Base-by-base conservation (phyloP, 2,888 invertebrate genomes). In the Drosophila sordidula region DNA sequence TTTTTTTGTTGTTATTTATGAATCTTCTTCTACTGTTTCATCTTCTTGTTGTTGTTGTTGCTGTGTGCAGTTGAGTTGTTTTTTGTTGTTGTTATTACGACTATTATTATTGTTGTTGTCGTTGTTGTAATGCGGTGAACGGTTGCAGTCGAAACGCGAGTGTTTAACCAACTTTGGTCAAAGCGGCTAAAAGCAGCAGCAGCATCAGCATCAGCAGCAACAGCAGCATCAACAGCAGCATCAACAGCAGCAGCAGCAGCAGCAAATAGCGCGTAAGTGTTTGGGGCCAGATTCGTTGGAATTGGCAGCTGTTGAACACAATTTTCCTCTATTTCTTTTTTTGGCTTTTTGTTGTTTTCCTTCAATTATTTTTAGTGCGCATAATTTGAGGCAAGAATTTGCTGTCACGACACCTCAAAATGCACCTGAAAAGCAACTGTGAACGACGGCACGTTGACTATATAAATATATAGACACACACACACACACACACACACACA, bases 281-380 rank as follows among this genome's bases (percentile, higher is more conserved):
- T 34, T 11, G 61, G 34, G 36, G 49, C 0, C 6, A 6, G 42
- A 65, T 50, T 50, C 42, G 50, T 49, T 50, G 63, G 66, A 63
- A 57, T 49, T 42, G 42, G 55, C 76, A 58, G 76, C 73, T 73
- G 58, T 58, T 57, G 45, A 45, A 25, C 9, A 32, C 14, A 26
- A 42, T 44, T 51, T 65, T 38, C 16, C 14, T 9, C 9, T n/a
- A 18, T 18, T 32, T 41, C n/a, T 5, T 34, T 36, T 42, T 47
- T 12, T 16, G 3, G 16, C 38, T 38, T 5, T 36, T 3, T 22
- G 22, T 22, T 22, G 0, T 32, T 51, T 61, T 45, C 47, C 65
- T 50, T 69, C 75, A 85, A 81, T 87, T 89, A 85, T 85, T 87
- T 89, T 87, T 89, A 78, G 89, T 87, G 87, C 87, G 87, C 89